Evolutionary conservation across 2,888 invertebrate genomes (phyloP).

Genomic region (Xylophagus ater): DNA sequence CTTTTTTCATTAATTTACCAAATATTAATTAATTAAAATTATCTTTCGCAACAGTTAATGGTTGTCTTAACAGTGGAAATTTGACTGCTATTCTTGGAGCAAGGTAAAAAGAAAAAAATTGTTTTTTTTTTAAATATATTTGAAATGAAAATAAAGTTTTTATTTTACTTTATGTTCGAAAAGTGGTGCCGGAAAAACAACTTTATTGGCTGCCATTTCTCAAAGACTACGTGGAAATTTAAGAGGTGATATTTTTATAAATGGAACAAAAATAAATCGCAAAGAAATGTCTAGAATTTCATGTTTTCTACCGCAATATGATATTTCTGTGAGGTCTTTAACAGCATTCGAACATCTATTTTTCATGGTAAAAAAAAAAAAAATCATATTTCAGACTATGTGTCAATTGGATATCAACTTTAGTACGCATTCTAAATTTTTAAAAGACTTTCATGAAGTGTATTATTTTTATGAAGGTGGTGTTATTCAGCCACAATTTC

Average conservation of each 20-base stretch:
- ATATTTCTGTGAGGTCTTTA: slow-evolving; percentile 65
- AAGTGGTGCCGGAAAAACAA: slow-evolving; percentile 70
- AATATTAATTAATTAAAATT: too few relatives aligned
- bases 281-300: slow-evolving; percentile 62
- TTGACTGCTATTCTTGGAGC: slow-evolving; percentile 65
- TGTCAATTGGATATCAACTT: too few relatives aligned
- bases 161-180: background rate
- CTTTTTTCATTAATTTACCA: slow-evolving; percentile 1
- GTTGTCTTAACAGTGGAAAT: slow-evolving; percentile 54
- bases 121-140: background rate
- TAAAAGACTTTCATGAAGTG: background rate
- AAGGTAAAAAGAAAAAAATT: slow-evolving; percentile 41
- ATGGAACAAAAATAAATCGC: slow-evolving; percentile 52
- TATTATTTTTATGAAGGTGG: background rate
- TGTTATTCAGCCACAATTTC: too few relatives aligned
- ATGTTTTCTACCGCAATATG: slow-evolving; percentile 78
- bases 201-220: slow-evolving; percentile 60
- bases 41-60: too few relatives aligned
- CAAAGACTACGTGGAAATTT: slow-evolving; percentile 56
- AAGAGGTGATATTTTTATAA: slow-evolving; percentile 58
- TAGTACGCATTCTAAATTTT: too few relatives aligned
- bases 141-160: background rate
- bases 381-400: too few relatives aligned
- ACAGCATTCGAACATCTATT: slow-evolving; percentile 73
- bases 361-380: slow-evolving; percentile 58